phyloP scores from a whole-genome alignment of 92 coral and sea anemone genomes.

The Actinernus sp. region DNA sequence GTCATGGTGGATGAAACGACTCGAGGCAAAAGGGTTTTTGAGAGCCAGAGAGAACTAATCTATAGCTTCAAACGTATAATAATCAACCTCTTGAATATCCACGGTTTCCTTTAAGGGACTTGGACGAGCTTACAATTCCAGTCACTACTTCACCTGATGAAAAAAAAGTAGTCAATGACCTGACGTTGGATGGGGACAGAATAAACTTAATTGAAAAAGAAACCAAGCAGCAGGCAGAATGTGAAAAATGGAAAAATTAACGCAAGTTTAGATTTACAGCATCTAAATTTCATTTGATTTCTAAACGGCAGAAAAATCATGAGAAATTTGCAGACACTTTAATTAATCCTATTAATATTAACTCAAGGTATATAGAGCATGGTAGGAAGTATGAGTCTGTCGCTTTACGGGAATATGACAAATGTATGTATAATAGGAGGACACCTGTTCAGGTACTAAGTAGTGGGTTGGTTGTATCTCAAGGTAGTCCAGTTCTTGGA shows the following conservation, averaged over 20 bases:
- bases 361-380: conserved; percentile 43
- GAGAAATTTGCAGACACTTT: conserved; percentile 47
- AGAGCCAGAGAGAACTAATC: too few species aligned
- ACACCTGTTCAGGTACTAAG: conserved; percentile 52
- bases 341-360: conserved; percentile 21
- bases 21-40: too few species aligned
- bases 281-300: conserved; percentile 37
- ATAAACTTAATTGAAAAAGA: conserved; percentile 1
- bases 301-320: conserved; percentile 49
- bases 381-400: conserved; percentile 64
- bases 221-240: not conserved
- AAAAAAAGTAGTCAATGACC: conserved; percentile 2
- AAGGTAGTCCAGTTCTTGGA: conserved; percentile 50
- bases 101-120: not conserved
- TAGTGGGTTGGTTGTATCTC: conserved; percentile 61
- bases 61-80: too few species aligned
- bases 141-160: conserved; percentile 7
- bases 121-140: conserved; percentile 15
- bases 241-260: conserved; percentile 33
- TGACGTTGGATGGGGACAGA: conserved; percentile 11
- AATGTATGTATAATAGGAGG: conserved; percentile 30
- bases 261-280: conserved; percentile 52
- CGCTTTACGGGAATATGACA: conserved; percentile 59
- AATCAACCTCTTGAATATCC: not conserved
- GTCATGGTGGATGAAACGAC: too few species aligned